Conservation (phyloP, 2,113 vertebrate species). For the Scophthalmus maximus region DNA sequence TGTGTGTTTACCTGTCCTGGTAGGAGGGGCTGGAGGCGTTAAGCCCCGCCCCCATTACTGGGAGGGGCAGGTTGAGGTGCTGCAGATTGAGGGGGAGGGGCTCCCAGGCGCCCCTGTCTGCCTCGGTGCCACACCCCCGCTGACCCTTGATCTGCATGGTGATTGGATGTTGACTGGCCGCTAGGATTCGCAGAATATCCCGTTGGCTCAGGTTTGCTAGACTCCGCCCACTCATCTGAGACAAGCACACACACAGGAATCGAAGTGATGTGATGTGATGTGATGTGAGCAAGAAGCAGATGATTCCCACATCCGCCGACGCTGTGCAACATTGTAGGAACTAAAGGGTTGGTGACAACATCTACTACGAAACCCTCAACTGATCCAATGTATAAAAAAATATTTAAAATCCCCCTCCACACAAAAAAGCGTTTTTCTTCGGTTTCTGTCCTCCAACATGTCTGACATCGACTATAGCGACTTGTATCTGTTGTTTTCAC, state of each 20-base stretch:
- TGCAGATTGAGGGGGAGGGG: constrained; percentile 74
- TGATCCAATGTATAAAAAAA: no score
- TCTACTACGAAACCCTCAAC: no score
- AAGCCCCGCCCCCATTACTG: constrained; percentile 57
- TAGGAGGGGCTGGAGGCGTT: constrained; percentile 67
- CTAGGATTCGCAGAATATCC: constrained; percentile 81
- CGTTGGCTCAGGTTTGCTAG: constrained; percentile 79
- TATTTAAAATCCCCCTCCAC: no score
- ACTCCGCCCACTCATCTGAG: constrained; percentile 75
- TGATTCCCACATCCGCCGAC: no score
- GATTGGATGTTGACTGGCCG: constrained; percentile 82
- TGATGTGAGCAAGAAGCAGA: no score
- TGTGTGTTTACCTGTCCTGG: constrained; percentile 75
- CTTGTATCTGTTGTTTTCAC: no score
- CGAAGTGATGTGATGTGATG: neutral
- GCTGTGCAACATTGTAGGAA: no score
- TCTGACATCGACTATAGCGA: no score
- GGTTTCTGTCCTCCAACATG: no score
- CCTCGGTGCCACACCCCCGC: constrained; percentile 70
- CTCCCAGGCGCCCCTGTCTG: constrained; percentile 76
- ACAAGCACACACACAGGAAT: constrained; percentile 10
- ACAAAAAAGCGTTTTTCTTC: no score
- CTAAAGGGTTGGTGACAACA: no score
- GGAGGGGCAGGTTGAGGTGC: constrained; percentile 73
- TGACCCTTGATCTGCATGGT: constrained; percentile 83